phyloP scores from a whole-genome alignment of 1,140 invertebrate genomes.

The Dufourea novaeangliae region DNA sequence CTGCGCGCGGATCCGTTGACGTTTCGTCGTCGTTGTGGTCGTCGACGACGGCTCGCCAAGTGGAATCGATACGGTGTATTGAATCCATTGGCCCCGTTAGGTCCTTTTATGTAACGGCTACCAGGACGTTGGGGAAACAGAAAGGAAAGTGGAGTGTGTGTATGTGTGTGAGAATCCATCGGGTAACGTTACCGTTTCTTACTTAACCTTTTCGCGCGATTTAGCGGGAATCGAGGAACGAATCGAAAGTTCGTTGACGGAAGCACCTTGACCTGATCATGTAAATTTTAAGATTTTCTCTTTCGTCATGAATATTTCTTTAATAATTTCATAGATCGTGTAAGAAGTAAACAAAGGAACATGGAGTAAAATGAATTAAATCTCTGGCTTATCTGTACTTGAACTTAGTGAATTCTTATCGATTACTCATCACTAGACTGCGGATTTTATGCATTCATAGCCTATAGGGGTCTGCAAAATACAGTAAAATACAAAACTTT shows the following conservation, averaged over 20 bases:
- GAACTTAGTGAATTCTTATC: too few relatives aligned
- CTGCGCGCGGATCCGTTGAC: background rate
- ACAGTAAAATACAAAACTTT: too few relatives aligned
- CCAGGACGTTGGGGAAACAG: constrained; percentile 42
- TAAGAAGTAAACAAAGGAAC: too few relatives aligned
- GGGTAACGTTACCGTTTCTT: constrained; percentile 12
- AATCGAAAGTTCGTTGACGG: background rate
- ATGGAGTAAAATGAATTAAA: too few relatives aligned
- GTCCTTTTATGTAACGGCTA: constrained; percentile 34
- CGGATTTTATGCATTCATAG: too few relatives aligned
- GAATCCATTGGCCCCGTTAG: constrained; percentile 8
- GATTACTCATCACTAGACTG: too few relatives aligned
- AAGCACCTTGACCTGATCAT: background rate
- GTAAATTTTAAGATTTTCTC: too few relatives aligned
- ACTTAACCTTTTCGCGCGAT: constrained; percentile 32
- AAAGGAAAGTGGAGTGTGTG: constrained; percentile 36
- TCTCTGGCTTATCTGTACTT: too few relatives aligned
- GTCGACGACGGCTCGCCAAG: background rate
- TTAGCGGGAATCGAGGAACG: background rate
- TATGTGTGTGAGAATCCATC: constrained; percentile 10
- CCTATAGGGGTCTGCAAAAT: too few relatives aligned
- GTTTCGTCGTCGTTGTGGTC: background rate
- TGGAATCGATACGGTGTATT: constrained; percentile 16
- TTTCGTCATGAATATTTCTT: too few relatives aligned
- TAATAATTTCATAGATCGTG: too few relatives aligned